Conservation (phyloP, 2,888 invertebrate genomes). For the Drosophila merina region DNA sequence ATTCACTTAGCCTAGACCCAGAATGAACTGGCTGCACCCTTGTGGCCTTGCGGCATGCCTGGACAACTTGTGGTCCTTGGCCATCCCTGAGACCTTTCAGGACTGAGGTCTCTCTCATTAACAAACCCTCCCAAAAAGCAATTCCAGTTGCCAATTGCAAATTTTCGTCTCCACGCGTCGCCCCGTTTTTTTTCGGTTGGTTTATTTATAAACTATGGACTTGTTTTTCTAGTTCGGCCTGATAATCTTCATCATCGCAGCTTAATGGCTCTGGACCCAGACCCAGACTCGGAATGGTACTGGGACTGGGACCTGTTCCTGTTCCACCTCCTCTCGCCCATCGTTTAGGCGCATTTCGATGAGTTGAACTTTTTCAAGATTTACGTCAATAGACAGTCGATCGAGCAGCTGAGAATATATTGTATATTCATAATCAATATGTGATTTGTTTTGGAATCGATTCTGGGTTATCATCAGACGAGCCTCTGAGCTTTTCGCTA, state of each 20-base stretch:
- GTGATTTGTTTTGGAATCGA: slow-evolving; percentile 10
- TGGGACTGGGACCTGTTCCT: slow-evolving; percentile 20
- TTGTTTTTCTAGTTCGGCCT: slow-evolving; percentile 73
- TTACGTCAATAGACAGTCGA: slow-evolving; percentile 59
- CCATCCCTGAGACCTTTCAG: not conserved
- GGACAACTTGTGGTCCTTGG: slow-evolving; percentile 9
- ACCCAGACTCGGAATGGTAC: slow-evolving; percentile 25
- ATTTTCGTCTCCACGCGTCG: slow-evolving; percentile 30
- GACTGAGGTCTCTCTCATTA: too few relatives aligned
- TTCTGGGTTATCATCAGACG: slow-evolving; percentile 46
- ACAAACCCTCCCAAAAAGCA: not conserved
- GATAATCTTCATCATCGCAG: slow-evolving; percentile 67
- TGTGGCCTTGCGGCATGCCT: slow-evolving; percentile 32
- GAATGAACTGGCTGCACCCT: slow-evolving; percentile 19
- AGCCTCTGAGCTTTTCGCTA: slow-evolving; percentile 44
- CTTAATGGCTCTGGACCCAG: slow-evolving; percentile 36
- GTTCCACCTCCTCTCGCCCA: slow-evolving; percentile 15
- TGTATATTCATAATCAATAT: slow-evolving; percentile 21
- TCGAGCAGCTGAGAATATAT: slow-evolving; percentile 8
- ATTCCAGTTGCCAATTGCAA: slow-evolving; percentile 28
- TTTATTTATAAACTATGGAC: slow-evolving; percentile 71
- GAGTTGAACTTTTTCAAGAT: slow-evolving; percentile 46
- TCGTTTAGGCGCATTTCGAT: slow-evolving; percentile 46
- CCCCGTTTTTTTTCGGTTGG: slow-evolving; percentile 42
- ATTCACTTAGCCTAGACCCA: slow-evolving; percentile 44